Base-by-base conservation (phyloP, 2,888 invertebrate genomes). In the Sepioteuthis lessoniana region DNA sequence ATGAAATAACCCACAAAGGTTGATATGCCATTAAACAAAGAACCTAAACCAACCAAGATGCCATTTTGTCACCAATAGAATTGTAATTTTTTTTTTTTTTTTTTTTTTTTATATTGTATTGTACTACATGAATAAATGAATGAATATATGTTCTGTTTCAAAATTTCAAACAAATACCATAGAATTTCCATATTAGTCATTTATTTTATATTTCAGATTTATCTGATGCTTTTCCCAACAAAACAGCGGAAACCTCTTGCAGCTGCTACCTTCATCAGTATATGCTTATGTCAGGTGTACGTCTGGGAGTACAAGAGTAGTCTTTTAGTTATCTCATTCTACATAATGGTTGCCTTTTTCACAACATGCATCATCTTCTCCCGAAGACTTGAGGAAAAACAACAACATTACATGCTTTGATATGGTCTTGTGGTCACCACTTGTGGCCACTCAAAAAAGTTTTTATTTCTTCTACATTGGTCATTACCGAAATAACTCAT, bases 341-440 rank as follows among this genome's bases (percentile, higher is more conserved):
- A 96, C 90, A 94, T 95, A 37, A 94, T 95, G 8, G 95, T 95
- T 7, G 95, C 95, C 0, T 95, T 95, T 94, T 95, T 94, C 46
- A 95, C 95, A 91, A 96, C 96, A 3, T 96, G 95, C 94, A 95
- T 95, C 37, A 95, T 96, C 90, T 95, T 95, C 94, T 95, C 95
- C 1, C 93, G 96, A 93, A 94, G 95, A 91, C 94, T 96, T 7
- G 95, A 95, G 91, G 95, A 95, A 55, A 96, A 96, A 94, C 94
- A 95, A 91, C 95, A 96, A 35, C 95, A 96, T 91, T 96, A 96
- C 93, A 95, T 94, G 46, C 94, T 96, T 92, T 96, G 95, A 95
- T 38, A 25, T 31, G 90, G 47, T 19, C n/a, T 35, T 13, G 28
- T 28, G 91, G 28, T 8, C 35, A n/a, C 10, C 31, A 1, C 31